Conservation (phyloP, 2,888 invertebrate species). For the Gryllus longicercus region DNA sequence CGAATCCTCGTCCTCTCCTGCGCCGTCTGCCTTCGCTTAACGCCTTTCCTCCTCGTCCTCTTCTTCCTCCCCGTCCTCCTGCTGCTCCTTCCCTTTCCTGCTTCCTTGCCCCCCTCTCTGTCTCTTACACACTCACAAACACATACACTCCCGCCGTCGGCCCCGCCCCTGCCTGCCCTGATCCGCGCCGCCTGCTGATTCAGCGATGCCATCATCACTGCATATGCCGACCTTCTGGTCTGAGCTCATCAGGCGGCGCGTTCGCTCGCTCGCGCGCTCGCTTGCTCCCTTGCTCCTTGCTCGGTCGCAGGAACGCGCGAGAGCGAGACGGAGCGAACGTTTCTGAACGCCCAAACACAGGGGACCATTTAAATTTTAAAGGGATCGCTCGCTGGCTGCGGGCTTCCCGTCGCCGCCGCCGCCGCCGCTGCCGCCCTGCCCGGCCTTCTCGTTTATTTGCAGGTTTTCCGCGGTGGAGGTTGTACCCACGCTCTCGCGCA, state of each 20-base stretch:
- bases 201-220: constrained; percentile 17
- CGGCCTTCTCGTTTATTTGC: too few relatives aligned
- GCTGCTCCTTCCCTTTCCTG: too few relatives aligned
- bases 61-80: too few relatives aligned
- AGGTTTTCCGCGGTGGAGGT: too few relatives aligned
- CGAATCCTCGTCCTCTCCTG: too few relatives aligned
- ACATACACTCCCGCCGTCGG: not conserved
- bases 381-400: not conserved
- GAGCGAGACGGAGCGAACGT: too few relatives aligned
- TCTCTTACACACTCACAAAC: too few relatives aligned
- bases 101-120: too few relatives aligned
- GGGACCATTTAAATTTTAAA: not conserved
- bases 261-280: not conserved
- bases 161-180: not conserved
- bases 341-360: not conserved
- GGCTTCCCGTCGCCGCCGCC: not conserved
- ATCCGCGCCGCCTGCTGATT: not conserved
- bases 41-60: too few relatives aligned
- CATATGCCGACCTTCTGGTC: constrained; percentile 10
- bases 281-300: not conserved
- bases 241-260: not conserved
- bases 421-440: not conserved
- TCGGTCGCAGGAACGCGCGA: not conserved
- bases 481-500: too few relatives aligned
- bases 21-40: too few relatives aligned